These are phyloP conservation scores for Drosophila parvula DNA, from an alignment of 1,140 invertebrate genomes.

Conservation along the genomic window DNA sequence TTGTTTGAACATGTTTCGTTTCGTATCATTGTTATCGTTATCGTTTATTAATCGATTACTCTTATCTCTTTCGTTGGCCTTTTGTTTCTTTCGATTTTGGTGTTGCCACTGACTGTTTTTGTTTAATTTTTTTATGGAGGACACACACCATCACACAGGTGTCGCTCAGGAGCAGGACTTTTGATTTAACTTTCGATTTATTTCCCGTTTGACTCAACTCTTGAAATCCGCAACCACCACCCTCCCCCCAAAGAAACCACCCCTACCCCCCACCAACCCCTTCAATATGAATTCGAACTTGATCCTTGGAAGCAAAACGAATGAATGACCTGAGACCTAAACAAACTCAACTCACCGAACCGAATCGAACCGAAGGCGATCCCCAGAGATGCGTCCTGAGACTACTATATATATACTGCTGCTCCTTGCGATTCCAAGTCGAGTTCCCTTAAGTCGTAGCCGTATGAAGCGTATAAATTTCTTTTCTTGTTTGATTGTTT, in stretches of 20 bases:
- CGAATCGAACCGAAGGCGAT: neutral
- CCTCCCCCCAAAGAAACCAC: neutral
- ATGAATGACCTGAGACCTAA: no score
- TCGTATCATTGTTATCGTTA: conserved; percentile 5
- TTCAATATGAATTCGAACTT: conserved; percentile 30
- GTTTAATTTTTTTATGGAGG: conserved; percentile 31
- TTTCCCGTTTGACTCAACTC: conserved; percentile 56
- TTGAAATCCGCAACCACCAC: conserved; percentile 32
- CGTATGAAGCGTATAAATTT: conserved; percentile 75
- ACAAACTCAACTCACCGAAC: neutral
- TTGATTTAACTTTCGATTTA: conserved; percentile 82
- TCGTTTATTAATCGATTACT: conserved; percentile 46
- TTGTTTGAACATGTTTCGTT: neutral
- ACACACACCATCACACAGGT: conserved; percentile 50
- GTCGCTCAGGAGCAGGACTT: conserved; percentile 68
- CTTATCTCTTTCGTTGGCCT: conserved; percentile 51
- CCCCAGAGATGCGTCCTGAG: neutral
- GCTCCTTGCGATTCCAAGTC: conserved; percentile 58
- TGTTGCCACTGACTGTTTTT: conserved; percentile 45
- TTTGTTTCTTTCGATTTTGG: conserved; percentile 53
- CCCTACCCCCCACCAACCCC: neutral
- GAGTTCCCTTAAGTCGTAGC: conserved; percentile 40
- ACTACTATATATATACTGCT: neutral
- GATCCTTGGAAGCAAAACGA: conserved; percentile 35
- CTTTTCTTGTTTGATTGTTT: conserved; percentile 84